These are phyloP conservation scores for Edolisoma coerulescens DNA, from an alignment of 2,113 vertebrate genomes.

Conservation along the genomic window DNA sequence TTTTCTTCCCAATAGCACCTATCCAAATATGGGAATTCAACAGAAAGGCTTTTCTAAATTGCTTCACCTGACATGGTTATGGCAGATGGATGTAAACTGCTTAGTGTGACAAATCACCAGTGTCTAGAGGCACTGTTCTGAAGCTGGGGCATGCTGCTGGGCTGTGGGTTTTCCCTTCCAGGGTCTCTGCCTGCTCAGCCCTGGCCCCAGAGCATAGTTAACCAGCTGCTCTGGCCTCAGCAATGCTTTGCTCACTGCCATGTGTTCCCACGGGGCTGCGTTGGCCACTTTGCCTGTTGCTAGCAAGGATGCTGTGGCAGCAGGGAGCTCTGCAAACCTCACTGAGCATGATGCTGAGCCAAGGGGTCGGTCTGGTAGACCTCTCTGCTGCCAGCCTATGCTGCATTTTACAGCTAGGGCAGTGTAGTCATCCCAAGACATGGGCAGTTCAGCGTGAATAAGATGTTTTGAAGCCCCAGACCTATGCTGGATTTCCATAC, in stretches of 20 bases:
- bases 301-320: background rate
- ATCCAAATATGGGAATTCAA: rapidly evolving
- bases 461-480: background rate
- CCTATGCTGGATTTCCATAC: background rate
- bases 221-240: background rate
- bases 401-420: background rate
- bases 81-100: background rate
- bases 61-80: background rate
- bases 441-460: background rate
- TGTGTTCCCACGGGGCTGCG: background rate
- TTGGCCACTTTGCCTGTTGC: rapidly evolving
- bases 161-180: background rate
- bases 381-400: background rate
- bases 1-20: background rate
- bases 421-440: background rate
- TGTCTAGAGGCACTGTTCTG: background rate
- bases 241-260: rapidly evolving
- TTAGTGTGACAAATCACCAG: background rate
- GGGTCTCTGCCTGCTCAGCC: background rate
- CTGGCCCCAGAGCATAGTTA: rapidly evolving
- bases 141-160: background rate
- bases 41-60: background rate
- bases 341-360: background rate
- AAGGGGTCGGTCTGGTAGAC: background rate
- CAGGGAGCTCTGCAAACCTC: background rate